Evolutionary conservation across 2,797 vertebrate species (phyloP), one percentile per base, ranked within the genome.

Genomic region (Characodon lateralis): DNA sequence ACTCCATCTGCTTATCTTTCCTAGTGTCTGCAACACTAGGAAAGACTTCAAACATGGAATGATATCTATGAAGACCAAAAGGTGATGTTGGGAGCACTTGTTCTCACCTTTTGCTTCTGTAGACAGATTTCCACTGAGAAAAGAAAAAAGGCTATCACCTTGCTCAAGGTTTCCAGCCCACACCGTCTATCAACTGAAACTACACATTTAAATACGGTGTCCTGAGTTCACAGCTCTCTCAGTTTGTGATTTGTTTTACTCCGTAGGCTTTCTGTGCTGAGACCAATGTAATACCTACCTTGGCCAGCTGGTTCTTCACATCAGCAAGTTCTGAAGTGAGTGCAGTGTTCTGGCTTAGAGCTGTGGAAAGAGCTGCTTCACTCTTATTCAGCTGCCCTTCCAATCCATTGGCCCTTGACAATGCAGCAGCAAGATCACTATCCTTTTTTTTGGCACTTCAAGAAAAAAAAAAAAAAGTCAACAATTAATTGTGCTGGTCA

Each of bases 401-500:
- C 86, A 99, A 93, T 35, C 96, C 96, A 78, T 93, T 96, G 74
- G 96, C 95, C 4, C 97, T 96, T 28, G 96, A 96, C 87, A 96
- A 86, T 0, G 97, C 96, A 18, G 94, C 92, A 0, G 92, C 89
- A 79, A 99, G 92, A 81, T 99, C 98, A 0, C 89, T 92, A 28
- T 99, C 98, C 89, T 96, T 97, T 95, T 98, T 99, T 87, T 97
- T 98, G 66, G 91, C 95, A 89, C 98, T 99, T 28, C 85, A 8
- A 84, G 56, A 4, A 77, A 12, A 73, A 85, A 61, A 85, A 61
- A 5, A 18, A 22, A 3, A 12, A 31, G 58, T 61, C 16, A 63
- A 63, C 31, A 5, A 63, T 31, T 13, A 63, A 28, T 31, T 63
- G 28, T 10, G 2, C 59, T 31, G 59, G 26, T 63, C 16, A 63